Evolutionary conservation across 2,113 vertebrate species (phyloP).

Genomic region (Vicugna pacos): DNA sequence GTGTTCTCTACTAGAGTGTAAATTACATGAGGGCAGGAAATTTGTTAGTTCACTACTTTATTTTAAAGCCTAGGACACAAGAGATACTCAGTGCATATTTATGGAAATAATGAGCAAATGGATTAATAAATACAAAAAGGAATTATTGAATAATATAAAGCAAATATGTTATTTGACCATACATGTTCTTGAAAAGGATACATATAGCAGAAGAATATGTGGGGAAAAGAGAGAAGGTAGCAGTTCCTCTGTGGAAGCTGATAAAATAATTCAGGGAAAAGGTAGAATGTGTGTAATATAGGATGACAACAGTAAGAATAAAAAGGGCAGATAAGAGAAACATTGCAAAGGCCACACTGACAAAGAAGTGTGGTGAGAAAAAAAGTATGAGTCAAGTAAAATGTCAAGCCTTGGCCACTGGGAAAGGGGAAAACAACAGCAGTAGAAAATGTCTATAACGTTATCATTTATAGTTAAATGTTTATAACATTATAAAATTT

Average conservation of each 20-base stretch:
- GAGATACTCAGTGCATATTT: neutral
- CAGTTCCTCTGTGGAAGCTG: neutral
- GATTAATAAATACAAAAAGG: neutral
- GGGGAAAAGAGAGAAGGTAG: neutral
- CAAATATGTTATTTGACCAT: neutral
- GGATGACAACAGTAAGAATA: neutral
- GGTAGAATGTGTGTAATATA: neutral
- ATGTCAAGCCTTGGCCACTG: neutral
- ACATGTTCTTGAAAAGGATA: neutral
- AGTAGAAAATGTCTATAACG: neutral
- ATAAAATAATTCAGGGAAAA: slow-evolving; percentile 10
- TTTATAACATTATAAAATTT: neutral
- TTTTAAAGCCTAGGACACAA: neutral
- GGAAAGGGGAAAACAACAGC: neutral
- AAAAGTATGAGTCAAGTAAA: neutral
- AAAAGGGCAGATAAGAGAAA: neutral
- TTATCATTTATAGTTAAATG: neutral
- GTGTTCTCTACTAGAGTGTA: neutral
- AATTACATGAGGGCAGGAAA: neutral
- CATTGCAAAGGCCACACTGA: neutral
- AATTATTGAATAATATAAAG: neutral
- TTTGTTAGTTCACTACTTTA: neutral
- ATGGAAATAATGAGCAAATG: neutral
- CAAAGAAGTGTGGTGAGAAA: neutral
- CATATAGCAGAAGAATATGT: neutral